Base-by-base conservation (phyloP, 2,888 invertebrate species). In the Gymnoscelis rufifasciata region DNA sequence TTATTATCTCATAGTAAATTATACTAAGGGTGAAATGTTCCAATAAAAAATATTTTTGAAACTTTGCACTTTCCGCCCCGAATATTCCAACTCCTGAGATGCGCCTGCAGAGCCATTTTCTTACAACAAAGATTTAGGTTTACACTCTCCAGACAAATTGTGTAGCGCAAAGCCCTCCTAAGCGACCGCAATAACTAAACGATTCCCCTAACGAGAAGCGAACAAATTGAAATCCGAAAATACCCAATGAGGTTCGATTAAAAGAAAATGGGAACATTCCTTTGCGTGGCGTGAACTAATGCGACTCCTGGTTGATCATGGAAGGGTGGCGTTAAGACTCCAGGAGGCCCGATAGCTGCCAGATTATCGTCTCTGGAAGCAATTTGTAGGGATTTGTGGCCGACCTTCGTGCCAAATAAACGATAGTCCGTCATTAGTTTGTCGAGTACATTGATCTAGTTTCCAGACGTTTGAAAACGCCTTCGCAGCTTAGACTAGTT, bases 331-430 rank as follows among this genome's bases (percentile, higher is more conserved):
- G 39, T 43, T 43, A 37, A 40, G 36, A 54, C 54, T 61, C 59
- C 61, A 58, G 58, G 62, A 59, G 64, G 66, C 58, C 60, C 65
- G 67, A 73, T 73, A 66, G 70, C 68, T 68, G 72, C 70, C 74
- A 78, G 82, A 81, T 83, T 82, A 83, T 78, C 78, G 77, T 77
- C 74, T 71, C 68, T 66, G 60, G 52, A 58, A 75, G 75, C 79
- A 81, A 81, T 83, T 83, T 81, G 79, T 78, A 70, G 67, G 79
- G 81, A 81, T 83, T 82, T 81, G 74, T 65, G 75, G 74, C 56
- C 68, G 69, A 78, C 71, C 69, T 71, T 68, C 59, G 58, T 57
- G 62, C 64, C 66, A 63, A 73, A 71, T 74, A 68, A 69, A 55
- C 68, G 63, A 71, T 70, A 66, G 69, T 51, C 65, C 66, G 58